Evolutionary conservation across 2,888 invertebrate genomes (phyloP), one percentile per base, ranked within the genome.

Genomic region (Nematopogon swammerdamellus): DNA sequence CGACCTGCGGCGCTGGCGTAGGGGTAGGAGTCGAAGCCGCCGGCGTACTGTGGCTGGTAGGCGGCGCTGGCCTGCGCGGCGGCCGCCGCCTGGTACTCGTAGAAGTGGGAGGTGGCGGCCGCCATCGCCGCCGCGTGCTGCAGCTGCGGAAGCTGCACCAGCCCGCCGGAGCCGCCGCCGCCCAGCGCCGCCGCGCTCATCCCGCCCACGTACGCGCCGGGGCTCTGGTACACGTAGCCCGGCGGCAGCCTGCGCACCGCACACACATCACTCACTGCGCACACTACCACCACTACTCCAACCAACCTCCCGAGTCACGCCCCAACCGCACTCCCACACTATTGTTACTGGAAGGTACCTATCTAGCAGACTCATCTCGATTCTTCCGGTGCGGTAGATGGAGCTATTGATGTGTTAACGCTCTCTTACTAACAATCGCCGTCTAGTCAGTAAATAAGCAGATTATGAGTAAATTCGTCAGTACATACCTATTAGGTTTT

Each of bases 71-170:
- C 82, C 5, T 84, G 83, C 44, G 89, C 89, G 2, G 89, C 89
- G 3, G 88, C 88, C 0, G 87, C 86, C 14, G 86, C 86, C 62
- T 91, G 91, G 70, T 91, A 91, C 74, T 91, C 90, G 65, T 91
- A 91, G 63, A 91, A 85, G 63, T 91, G 89, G 60, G 88, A 87
- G 47, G 83, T 80, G n/a, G 89, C 90, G 1, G 90, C 90, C 11
- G 89, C 89, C 50, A 90, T 82, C 0, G 89, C 89, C 8, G 89
- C 89, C 1, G 89, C 89, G 63, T 88, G 88, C 60, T 85, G 85
- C 60, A 88, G 68, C 62, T 87, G 88, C 20, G 85, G 86, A 59
- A 87, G 72, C 58, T 87, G 86, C 57, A 91, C 84, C 59, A 88
- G 68, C 49, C 89, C 87, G 17, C 87, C 86, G 2, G 86, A 86